These are phyloP conservation scores for Tenualosa ilisha DNA, from an alignment of 2,797 vertebrate species.

Conservation along the genomic window DNA sequence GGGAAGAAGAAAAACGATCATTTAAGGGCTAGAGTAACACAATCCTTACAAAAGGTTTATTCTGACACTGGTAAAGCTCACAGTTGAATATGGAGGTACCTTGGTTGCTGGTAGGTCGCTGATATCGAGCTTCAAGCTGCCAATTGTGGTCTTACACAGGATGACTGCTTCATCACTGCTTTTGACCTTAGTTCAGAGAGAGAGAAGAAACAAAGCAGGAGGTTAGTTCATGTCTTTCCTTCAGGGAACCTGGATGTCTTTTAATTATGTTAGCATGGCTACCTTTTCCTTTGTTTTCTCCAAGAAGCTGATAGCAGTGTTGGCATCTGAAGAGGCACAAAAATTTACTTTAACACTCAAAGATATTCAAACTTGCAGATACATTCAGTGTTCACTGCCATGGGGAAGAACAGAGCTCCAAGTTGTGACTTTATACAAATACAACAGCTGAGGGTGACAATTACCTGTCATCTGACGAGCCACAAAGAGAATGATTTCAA, in stretches of 20 bases:
- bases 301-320: constrained; percentile 88
- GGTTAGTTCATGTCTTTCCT: background rate
- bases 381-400: background rate
- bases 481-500: constrained; percentile 94
- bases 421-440: background rate
- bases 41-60: background rate
- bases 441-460: background rate
- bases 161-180: constrained; percentile 92
- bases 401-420: background rate
- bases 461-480: constrained; percentile 91
- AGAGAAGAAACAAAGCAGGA: background rate
- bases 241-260: background rate
- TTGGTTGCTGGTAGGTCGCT: constrained; percentile 94
- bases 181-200: constrained; percentile 79
- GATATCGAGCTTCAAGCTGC: constrained; percentile 90
- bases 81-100: constrained; percentile 67
- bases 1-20: too few relatives aligned
- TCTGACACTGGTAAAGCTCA: background rate
- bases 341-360: background rate
- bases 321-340: constrained; percentile 80
- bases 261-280: background rate
- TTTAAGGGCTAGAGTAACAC: background rate
- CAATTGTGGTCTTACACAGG: constrained; percentile 92
- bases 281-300: constrained; percentile 98
- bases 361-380: background rate